Conservation (phyloP, 2,113 vertebrate genomes). For the Lutjanus erythropterus region DNA sequence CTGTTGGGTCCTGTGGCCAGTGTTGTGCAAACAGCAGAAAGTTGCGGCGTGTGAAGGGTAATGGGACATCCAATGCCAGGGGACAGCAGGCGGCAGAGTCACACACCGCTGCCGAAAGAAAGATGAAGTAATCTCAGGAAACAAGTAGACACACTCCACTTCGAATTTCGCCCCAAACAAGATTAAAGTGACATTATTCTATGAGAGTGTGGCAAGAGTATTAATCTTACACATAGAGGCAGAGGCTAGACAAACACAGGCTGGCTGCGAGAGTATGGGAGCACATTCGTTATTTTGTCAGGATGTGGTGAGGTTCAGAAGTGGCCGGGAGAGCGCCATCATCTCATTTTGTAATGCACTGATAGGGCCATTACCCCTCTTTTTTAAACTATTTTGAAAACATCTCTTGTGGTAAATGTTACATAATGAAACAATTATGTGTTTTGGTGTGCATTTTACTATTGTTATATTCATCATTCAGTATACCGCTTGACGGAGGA, state of each 20-base stretch:
- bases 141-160: constrained; percentile 89
- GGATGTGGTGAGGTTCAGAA: constrained; percentile 54
- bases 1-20: constrained; percentile 84
- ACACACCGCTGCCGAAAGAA: constrained; percentile 84
- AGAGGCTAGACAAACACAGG: constrained; percentile 79
- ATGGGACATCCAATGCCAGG: constrained; percentile 88
- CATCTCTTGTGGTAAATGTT: constrained; percentile 7
- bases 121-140: constrained; percentile 89
- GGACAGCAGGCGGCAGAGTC: constrained; percentile 85
- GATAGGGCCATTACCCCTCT: constrained; percentile 15
- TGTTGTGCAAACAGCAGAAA: constrained; percentile 87
- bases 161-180: constrained; percentile 87
- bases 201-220: constrained; percentile 86
- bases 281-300: constrained; percentile 82
- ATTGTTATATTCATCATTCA: background rate
- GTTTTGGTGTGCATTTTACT: constrained; percentile 7
- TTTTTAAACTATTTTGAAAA: constrained; percentile 33
- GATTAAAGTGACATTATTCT: constrained; percentile 90
- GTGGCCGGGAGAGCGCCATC: constrained; percentile 51
- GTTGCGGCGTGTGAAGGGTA: constrained; percentile 88
- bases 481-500: background rate
- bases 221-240: constrained; percentile 85
- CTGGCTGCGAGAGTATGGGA: constrained; percentile 59
- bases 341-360: constrained; percentile 44
- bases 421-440: constrained; percentile 2